Evolutionary conservation across 1,140 invertebrate species (phyloP).

Genomic region (Pristionchus pacificus): DNA sequence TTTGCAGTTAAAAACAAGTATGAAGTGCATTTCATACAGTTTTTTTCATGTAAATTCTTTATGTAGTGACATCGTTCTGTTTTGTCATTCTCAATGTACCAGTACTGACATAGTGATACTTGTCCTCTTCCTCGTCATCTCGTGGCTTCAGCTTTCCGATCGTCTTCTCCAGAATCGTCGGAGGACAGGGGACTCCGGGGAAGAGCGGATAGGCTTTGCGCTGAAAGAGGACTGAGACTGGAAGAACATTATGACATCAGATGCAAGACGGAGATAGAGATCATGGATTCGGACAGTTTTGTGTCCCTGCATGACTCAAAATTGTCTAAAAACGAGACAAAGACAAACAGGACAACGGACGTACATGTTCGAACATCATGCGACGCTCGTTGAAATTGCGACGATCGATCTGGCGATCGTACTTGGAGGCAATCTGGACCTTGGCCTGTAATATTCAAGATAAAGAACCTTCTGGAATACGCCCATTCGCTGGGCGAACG

Average conservation of each 20-base stretch:
- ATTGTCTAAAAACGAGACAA: background rate
- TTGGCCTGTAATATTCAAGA: slow-evolving; percentile 32
- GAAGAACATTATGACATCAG: background rate
- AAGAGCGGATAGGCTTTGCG: slow-evolving; percentile 53
- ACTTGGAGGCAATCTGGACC: slow-evolving; percentile 33
- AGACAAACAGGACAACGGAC: slow-evolving; percentile 9
- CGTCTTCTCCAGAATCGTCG: slow-evolving; percentile 38
- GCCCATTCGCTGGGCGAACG: slow-evolving; percentile 90
- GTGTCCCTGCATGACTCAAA: background rate
- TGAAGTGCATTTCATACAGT: background rate
- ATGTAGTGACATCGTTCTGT: slow-evolving; percentile 10
- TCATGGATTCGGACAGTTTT: background rate
- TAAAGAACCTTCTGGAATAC: slow-evolving; percentile 85
- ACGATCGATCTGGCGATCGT: slow-evolving; percentile 40
- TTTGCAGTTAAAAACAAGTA: background rate
- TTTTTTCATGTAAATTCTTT: slow-evolving; percentile 18
- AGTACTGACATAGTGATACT: slow-evolving; percentile 17
- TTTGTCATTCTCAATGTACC: slow-evolving; percentile 9
- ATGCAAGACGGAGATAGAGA: background rate
- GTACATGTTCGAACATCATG: slow-evolving; percentile 54
- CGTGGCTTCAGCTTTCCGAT: slow-evolving; percentile 12
- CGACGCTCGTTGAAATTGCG: slow-evolving; percentile 56
- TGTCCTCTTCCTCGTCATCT: slow-evolving; percentile 22
- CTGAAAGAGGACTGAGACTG: slow-evolving; percentile 32
- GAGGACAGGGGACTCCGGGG: slow-evolving; percentile 55